Evolutionary conservation across 2,797 vertebrate species (phyloP), one percentile per base, ranked within the genome.

Genomic region (Coccyzus lansbergi): DNA sequence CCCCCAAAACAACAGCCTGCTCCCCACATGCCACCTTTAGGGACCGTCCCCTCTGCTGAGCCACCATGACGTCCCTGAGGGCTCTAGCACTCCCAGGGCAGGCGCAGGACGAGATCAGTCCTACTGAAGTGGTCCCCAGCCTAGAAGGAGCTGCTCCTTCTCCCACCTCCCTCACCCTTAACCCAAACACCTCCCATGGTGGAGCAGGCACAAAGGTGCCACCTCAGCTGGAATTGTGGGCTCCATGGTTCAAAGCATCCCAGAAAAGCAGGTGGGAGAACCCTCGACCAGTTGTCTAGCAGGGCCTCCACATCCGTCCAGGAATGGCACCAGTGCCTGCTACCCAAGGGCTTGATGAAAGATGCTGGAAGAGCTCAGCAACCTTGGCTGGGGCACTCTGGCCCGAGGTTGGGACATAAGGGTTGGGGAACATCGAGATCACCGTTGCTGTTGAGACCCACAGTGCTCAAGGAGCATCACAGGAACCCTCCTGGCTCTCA

Each of bases 61-160:
- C 15, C 63, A 53, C 14, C 1, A 0, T 46, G 24, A 4, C 1
- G 1, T 52, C 52, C 33, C 22, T 11, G 38, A 29, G 0, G 1
- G 33, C 38, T 69, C 67, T 42, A 17, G 24, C 0, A 0, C 36
- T 36, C 26, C 60, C 55, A 51, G 26, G 40, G 65, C 40, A 26
- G 42, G 59, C 3, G 9, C 21, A n/a, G 58, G 18, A 40, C 0
- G 0, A 12, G 63, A 19, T 12, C 20, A 64, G 44, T 19, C 60
- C 33, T 20, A 36, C 33, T 1, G 7, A 60, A 48, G 40, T 49
- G 28, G 20, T 29, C 77, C 40, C 48, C 34, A 55, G 14, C 29
- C 55, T 20, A 44, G 42, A 71, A 21, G 26, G 29, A 63, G 77
- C 68, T 15, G 28, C 8, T 74, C 34, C 42, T 72, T 44, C 48